A percentile compares a stretch with the other conserved stretches of the same genome.
Conservation (phyloP, 2,888 invertebrate species). For the Cinara cedri region DNA sequence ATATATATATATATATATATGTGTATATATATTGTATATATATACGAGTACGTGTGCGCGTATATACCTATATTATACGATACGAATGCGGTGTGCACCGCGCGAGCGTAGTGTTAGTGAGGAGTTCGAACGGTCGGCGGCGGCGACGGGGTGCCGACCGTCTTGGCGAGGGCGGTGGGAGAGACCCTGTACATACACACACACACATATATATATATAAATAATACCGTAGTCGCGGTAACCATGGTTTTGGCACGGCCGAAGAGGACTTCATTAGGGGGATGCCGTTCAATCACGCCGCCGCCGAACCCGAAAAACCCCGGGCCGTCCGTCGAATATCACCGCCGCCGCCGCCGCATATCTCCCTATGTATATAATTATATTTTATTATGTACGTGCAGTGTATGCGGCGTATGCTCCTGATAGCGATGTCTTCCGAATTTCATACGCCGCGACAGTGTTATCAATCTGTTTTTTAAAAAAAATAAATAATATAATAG, state of each 20-base stretch:
- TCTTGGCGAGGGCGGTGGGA: neutral
- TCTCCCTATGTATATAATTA: neutral
- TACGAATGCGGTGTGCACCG: constrained; percentile 16
- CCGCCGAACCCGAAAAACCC: constrained; percentile 36
- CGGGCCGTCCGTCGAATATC: constrained; percentile 38
- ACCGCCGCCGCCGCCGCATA: neutral
- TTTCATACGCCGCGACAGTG: too few species aligned
- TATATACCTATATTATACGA: neutral
- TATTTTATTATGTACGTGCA: neutral
- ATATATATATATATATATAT: too few species aligned
- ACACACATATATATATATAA: too few species aligned
- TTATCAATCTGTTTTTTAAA: too few species aligned
- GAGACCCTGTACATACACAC: neutral
- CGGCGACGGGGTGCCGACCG: neutral
- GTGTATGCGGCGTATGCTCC: neutral
- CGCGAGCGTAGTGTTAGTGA: neutral
- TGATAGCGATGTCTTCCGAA: neutral
- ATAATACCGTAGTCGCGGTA: constrained; percentile 40
- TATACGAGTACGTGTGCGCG: neutral
- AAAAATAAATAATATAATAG: too few species aligned
- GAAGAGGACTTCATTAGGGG: constrained; percentile 51
- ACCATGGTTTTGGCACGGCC: constrained; percentile 27
- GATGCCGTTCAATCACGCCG: constrained; percentile 43
- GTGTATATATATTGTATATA: too few species aligned
- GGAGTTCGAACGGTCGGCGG: neutral